Evolutionary conservation across 2,888 invertebrate species (phyloP), one percentile per base, ranked within the genome.

Genomic region (Dynastes hyllus): DNA sequence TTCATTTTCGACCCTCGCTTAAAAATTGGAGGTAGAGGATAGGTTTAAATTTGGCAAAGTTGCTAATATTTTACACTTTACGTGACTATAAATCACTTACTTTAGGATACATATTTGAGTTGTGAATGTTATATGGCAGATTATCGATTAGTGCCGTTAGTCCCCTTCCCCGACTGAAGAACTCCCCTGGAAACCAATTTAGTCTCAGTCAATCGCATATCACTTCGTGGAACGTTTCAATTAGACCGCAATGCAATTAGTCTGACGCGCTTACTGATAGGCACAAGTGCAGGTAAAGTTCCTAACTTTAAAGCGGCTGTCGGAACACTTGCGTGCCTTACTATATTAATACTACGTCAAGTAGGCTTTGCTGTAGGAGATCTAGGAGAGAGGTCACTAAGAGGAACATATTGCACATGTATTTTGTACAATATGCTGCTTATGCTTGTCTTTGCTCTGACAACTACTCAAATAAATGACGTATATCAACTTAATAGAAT

Each of bases 201-300:
- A 61, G 61, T 61, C 50, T 29, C 45, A 61, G 40, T 61, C 73
- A 29, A 75, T 75, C 73, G 61, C 22, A 61, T 75, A 61, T 75
- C 58, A 61, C n/a, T 61, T 13, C 73, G 40, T 58, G 16, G 40
- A 61, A 6, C 73, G 22, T 75, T 29, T 61, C 61, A 61, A 75
- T 75, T 75, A 75, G 50, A 45, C 45, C 45, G 29, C 50, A 75
- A 75, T 75, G 73, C 73, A 75, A 75, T 75, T 75, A 75, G 63
- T 75, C 73, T 29, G 37, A 63, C 45, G 13, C 50, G 45, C 40
- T 13, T 75, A 45, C 4, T 61, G 58, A 37, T 37, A 37, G 32
- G 45, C 22, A 75, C 61, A 63, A 75, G 61, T 75, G 50, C 61
- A 75, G 45, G 73, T 73, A 75, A 75, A 58, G 73, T 58, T 40